A percentile compares a stretch with the other conserved stretches of the same genome.
Evolutionary conservation across 2,888 invertebrate species (phyloP).

Genomic region (Oscheius onirici): DNA sequence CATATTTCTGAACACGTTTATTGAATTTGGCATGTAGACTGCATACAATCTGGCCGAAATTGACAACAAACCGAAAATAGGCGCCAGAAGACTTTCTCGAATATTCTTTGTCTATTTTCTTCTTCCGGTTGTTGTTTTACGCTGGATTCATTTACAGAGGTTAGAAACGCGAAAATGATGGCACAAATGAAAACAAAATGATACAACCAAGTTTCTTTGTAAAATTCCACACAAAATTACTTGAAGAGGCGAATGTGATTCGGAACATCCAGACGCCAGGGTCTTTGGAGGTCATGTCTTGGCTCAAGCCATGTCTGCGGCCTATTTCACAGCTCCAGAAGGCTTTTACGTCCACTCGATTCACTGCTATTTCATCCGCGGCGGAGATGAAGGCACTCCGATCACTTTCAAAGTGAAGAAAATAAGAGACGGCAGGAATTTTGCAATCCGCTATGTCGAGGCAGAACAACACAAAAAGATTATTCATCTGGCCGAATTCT

Average conservation of each 20-base stretch:
- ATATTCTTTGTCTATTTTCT: too few relatives aligned
- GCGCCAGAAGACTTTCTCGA: too few relatives aligned
- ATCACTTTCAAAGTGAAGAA: slow-evolving; percentile 60
- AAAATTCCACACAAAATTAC: not conserved
- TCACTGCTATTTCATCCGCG: slow-evolving; percentile 63
- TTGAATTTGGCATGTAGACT: too few relatives aligned
- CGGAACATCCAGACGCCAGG: slow-evolving; percentile 56
- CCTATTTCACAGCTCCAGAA: slow-evolving; percentile 59
- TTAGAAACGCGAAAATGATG: too few relatives aligned
- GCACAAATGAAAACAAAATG: too few relatives aligned
- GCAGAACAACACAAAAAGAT: slow-evolving; percentile 58
- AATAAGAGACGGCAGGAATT: slow-evolving; percentile 62
- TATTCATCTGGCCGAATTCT: slow-evolving; percentile 61
- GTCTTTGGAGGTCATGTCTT: slow-evolving; percentile 60
- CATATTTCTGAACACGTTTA: too few relatives aligned
- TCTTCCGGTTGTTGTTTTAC: too few relatives aligned
- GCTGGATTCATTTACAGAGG: too few relatives aligned
- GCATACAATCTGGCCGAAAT: too few relatives aligned
- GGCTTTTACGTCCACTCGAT: slow-evolving; percentile 62
- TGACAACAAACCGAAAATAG: too few relatives aligned
- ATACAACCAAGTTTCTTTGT: not conserved
- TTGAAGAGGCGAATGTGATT: slow-evolving; percentile 58
- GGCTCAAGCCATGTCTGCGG: slow-evolving; percentile 61
- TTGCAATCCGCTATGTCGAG: slow-evolving; percentile 63
- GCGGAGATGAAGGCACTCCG: slow-evolving; percentile 44